A percentile compares a stretch with the other conserved stretches of the same genome.
Conservation (phyloP, 1,140 invertebrate species). For the Ganaspis sp. region DNA sequence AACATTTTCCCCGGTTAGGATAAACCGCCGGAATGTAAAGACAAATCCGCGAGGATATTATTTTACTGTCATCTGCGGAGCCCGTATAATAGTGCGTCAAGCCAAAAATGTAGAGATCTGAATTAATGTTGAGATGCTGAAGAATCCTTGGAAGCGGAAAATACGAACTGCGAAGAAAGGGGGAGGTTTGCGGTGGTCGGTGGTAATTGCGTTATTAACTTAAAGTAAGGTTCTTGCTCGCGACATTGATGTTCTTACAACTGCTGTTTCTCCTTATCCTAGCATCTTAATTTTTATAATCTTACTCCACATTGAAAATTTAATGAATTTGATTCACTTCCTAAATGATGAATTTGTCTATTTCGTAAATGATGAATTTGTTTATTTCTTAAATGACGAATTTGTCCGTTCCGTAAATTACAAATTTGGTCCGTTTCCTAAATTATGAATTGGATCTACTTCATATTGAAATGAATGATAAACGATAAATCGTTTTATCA, state of each 20-base stretch:
- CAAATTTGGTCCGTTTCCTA: too few species aligned
- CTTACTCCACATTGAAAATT: slow-evolving; percentile 11
- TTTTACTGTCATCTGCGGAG: slow-evolving; percentile 19
- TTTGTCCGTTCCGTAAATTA: too few species aligned
- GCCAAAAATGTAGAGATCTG: slow-evolving; percentile 41
- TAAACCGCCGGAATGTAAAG: slow-evolving; percentile 49
- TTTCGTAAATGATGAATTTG: too few species aligned
- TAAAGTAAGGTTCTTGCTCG: slow-evolving; percentile 66
- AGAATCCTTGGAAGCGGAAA: slow-evolving; percentile 36
- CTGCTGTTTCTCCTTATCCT: neutral
- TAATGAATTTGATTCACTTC: slow-evolving; percentile 17
- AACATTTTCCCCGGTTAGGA: slow-evolving; percentile 37
- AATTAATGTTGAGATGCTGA: slow-evolving; percentile 36
- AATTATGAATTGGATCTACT: too few species aligned
- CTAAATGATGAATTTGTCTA: too few species aligned
- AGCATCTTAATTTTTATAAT: neutral
- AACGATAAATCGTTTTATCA: too few species aligned
- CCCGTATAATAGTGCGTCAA: slow-evolving; percentile 37
- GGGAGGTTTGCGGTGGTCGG: slow-evolving; percentile 53
- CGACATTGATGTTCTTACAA: slow-evolving; percentile 56
- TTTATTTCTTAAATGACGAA: too few species aligned
- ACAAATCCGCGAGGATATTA: slow-evolving; percentile 29
- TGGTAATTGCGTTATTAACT: slow-evolving; percentile 73
- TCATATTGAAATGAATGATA: too few species aligned
- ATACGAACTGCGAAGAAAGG: slow-evolving; percentile 38